These are phyloP conservation scores for Dreissena rostriformis DNA, from an alignment of 1,140 invertebrate genomes.

Conservation along the genomic window DNA sequence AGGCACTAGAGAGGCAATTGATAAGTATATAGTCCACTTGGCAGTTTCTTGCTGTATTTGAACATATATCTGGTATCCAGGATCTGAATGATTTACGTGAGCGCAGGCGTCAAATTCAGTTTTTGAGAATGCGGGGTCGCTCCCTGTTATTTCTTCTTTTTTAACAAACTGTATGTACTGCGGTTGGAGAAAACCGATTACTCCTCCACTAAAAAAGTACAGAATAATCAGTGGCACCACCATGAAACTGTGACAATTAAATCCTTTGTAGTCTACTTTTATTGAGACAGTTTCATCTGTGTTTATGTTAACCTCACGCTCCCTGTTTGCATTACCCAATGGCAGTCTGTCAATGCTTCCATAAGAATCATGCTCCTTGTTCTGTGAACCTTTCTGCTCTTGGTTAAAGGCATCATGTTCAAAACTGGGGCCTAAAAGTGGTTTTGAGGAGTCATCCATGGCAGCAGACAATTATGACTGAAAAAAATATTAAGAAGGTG, in stretches of 20 bases:
- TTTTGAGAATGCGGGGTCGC: not conserved
- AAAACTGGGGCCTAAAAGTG: too few relatives aligned
- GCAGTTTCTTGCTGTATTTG: constrained; percentile 34
- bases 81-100: constrained; percentile 22
- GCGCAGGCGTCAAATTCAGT: not conserved
- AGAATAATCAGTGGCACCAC: not conserved
- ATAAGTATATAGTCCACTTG: constrained; percentile 34
- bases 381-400: too few relatives aligned
- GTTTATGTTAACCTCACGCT: not conserved
- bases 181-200: constrained; percentile 7
- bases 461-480: too few relatives aligned
- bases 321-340: too few relatives aligned
- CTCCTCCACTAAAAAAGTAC: constrained; percentile 7
- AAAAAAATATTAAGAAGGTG: too few relatives aligned
- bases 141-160: not conserved
- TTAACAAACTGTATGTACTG: constrained; percentile 34
- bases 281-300: too few relatives aligned
- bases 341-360: constrained; percentile 27
- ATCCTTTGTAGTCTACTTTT: constrained; percentile 1
- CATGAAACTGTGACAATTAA: constrained; percentile 17
- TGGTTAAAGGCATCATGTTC: too few relatives aligned
- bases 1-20: constrained; percentile 19
- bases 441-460: too few relatives aligned
- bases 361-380: constrained; percentile 22
- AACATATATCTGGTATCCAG: not conserved